Evolutionary conservation across 2,113 vertebrate species (phyloP).

Genomic region (Neolamprologus falcicula): DNA sequence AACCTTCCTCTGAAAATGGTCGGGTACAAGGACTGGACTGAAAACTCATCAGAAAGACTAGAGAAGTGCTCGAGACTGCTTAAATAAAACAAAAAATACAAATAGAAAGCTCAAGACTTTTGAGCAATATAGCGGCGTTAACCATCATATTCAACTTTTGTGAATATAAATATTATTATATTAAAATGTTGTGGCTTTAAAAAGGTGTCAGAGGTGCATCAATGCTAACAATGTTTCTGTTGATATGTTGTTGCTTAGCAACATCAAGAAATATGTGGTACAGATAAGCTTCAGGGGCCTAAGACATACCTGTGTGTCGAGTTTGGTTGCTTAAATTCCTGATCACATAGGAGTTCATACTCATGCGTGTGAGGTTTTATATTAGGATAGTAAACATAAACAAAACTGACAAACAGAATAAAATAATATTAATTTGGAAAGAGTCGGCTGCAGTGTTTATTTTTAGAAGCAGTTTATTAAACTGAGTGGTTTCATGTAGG

Average conservation of each 20-base stretch:
- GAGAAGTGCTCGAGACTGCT: not conserved
- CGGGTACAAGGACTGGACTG: not conserved
- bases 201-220: not conserved
- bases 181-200: accelerated
- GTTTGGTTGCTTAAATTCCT: not conserved
- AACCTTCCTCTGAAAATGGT: not conserved
- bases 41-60: not conserved
- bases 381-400: not conserved
- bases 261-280: not conserved
- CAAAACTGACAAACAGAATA: not conserved
- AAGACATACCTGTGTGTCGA: not conserved
- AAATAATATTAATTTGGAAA: not conserved
- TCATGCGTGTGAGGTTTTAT: not conserved
- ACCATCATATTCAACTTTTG: not conserved
- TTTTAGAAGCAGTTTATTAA: not conserved
- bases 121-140: accelerated
- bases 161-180: not conserved
- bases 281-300: not conserved
- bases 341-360: not conserved
- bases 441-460: not conserved
- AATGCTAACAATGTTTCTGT: not conserved
- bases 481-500: not conserved
- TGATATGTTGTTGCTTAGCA: not conserved
- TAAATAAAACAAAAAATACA: not conserved
- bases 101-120: not conserved